A percentile compares a stretch with the other conserved stretches of the same genome.
Conservation (phyloP, 2,888 invertebrate species). For the Caenorhabditis sp. region DNA sequence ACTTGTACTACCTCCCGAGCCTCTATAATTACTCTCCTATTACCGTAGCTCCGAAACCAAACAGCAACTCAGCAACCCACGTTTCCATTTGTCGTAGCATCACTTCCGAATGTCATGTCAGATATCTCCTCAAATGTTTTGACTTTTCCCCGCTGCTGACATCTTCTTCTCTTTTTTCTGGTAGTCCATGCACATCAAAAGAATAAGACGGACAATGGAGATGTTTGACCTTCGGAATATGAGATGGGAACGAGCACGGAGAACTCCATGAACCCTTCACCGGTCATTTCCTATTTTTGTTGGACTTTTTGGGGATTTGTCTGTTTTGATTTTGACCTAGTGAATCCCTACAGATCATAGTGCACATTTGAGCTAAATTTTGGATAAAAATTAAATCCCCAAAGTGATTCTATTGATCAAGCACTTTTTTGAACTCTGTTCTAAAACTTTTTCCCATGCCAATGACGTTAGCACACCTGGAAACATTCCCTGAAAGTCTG, state of each 20-base stretch:
- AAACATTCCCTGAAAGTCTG: conserved; percentile 2
- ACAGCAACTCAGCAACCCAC: background rate
- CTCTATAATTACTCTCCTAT: background rate
- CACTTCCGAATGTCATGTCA: conserved; percentile 35
- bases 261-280: conserved; percentile 8
- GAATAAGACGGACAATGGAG: conserved; percentile 12
- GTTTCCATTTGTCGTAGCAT: background rate
- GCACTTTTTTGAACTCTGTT: background rate
- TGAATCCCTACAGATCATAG: background rate
- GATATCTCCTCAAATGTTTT: background rate
- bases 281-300: background rate
- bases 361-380: background rate
- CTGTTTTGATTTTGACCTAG: background rate
- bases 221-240: conserved; percentile 27
- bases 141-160: background rate
- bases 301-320: background rate
- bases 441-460: background rate
- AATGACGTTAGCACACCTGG: background rate
- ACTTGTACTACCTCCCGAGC: background rate
- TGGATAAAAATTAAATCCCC: background rate
- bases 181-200: conserved; percentile 12
- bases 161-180: background rate
- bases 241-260: background rate
- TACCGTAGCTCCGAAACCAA: conserved; percentile 4
- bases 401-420: background rate